Base-by-base conservation (phyloP, 2,888 invertebrate genomes). In the Merodon equestris region DNA sequence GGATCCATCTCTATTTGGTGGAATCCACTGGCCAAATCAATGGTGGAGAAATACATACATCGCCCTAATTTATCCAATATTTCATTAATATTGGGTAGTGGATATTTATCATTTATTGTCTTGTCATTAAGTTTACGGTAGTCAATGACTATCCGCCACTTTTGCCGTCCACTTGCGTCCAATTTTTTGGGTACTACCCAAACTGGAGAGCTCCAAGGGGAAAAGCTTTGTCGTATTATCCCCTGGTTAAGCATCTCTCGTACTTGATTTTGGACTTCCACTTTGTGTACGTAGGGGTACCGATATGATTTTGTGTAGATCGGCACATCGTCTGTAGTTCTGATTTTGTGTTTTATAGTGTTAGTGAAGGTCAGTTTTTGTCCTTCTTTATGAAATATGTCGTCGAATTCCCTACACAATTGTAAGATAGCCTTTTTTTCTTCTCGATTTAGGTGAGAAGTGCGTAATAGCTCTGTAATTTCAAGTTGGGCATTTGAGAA, bases 211-310 rank as follows among this genome's bases (percentile, higher is more conserved):
- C 47, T 63, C 40, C 70, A 70, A 2, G 70, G 64, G 3, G 61
- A 50, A 50, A 27, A 61, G 17, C 61, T 61, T 2, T 5, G 51
- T 1, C 72, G 17, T 13, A 83, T 83, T 3, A 83, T 83, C 9
- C 73, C 73, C 10, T 73, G 42, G 5, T 53, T 9, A 17, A 74
- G 27, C 73, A 76, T 61, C 27, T 76, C 63, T 1, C 38, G 14
- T 36, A 85, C 84, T 71, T 85, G 84, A 9, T 38, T 57, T 53
- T 82, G n/a, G 1, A 85, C 82, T 79, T 84, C 83, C n/a, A 58
- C 19, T 77, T 82, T 83, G 45, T 84, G 83, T 1, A 83, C 50
- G 13, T 81, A 57, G 13, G 84, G 85, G 36, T 82, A 83, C 9
- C 84, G 44, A 71, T 84, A 84, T 0, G 75, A 68, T 75, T 83